Evolutionary conservation across 2,888 invertebrate species (phyloP).

Genomic region (Antitype chi): DNA sequence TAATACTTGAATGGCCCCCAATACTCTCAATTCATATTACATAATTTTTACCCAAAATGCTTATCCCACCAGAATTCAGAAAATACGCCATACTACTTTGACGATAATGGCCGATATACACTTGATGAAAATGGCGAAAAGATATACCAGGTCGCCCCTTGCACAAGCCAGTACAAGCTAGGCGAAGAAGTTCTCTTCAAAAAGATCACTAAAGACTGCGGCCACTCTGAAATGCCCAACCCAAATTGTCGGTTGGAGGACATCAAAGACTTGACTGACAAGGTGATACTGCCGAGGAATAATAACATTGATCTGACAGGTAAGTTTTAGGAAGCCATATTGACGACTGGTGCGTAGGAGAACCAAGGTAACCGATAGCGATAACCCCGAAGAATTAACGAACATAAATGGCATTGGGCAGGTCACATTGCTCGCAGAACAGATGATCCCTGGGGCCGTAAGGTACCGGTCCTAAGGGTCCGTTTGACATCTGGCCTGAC

Average conservation of each 20-base stretch:
- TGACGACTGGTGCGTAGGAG: background rate
- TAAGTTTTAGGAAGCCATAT: constrained; percentile 44
- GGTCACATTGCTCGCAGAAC: background rate
- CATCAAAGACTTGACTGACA: constrained; percentile 68
- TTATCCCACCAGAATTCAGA: constrained; percentile 64
- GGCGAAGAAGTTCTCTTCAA: constrained; percentile 69
- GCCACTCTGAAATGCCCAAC: constrained; percentile 72
- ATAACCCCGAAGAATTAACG: background rate
- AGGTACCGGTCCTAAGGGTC: too few relatives aligned
- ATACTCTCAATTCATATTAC: background rate
- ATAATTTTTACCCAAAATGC: background rate
- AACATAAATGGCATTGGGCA: background rate
- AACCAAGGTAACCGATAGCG: background rate
- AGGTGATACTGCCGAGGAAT: constrained; percentile 71
- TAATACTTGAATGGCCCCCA: too few relatives aligned
- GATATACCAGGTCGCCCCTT: constrained; percentile 77
- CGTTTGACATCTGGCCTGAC: too few relatives aligned
- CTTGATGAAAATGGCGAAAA: constrained; percentile 70
- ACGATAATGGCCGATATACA: constrained; percentile 78
- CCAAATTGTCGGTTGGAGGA: constrained; percentile 69
- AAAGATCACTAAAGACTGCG: constrained; percentile 76
- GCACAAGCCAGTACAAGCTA: constrained; percentile 78
- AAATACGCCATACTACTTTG: constrained; percentile 74
- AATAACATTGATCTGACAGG: constrained; percentile 73
- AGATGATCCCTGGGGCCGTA: background rate